These are phyloP conservation scores for Latheticus oryzae DNA, from an alignment of 2,888 invertebrate species.

Conservation along the genomic window DNA sequence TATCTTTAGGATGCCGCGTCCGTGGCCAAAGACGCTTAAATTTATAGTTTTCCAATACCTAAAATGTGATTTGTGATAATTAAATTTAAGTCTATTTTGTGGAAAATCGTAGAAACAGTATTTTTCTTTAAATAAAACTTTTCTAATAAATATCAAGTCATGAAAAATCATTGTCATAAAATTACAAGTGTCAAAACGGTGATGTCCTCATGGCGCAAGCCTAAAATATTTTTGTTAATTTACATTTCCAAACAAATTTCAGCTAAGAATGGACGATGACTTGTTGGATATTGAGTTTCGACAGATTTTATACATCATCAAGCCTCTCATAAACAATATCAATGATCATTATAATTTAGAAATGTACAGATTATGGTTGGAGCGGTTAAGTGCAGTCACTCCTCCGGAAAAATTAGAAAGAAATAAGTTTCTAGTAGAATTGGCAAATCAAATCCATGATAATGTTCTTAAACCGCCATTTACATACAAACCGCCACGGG, in stretches of 20 bases:
- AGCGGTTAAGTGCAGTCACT: slow-evolving; percentile 15
- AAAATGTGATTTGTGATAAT: slow-evolving; percentile 29
- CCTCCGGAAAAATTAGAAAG: slow-evolving; percentile 8
- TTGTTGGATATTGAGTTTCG: slow-evolving; percentile 28
- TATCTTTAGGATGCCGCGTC: slow-evolving; percentile 65
- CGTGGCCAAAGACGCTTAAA: slow-evolving; percentile 59
- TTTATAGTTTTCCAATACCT: slow-evolving; percentile 44
- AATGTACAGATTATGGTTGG: slow-evolving; percentile 27
- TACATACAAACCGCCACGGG: slow-evolving; percentile 11
- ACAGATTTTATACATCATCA: slow-evolving; percentile 27
- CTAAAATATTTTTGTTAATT: slow-evolving; percentile 28
- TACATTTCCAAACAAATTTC: neutral
- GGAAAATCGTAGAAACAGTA: slow-evolving; percentile 6
- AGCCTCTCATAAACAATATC: slow-evolving; percentile 21
- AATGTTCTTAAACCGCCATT: slow-evolving; percentile 15
- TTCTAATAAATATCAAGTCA: slow-evolving; percentile 28
- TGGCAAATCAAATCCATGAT: slow-evolving; percentile 37
- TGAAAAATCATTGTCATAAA: slow-evolving; percentile 17
- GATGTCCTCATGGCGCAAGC: slow-evolving; percentile 11
- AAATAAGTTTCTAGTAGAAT: slow-evolving; percentile 25
- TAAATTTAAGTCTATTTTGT: slow-evolving; percentile 25
- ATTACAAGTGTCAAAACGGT: slow-evolving; percentile 33
- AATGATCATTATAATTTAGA: slow-evolving; percentile 17
- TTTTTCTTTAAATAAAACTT: slow-evolving; percentile 21
- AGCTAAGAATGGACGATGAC: slow-evolving; percentile 12